Evolutionary conservation across 2,888 invertebrate species (phyloP), one percentile per base, ranked within the genome.

Genomic region (Heliconius charithonia): DNA sequence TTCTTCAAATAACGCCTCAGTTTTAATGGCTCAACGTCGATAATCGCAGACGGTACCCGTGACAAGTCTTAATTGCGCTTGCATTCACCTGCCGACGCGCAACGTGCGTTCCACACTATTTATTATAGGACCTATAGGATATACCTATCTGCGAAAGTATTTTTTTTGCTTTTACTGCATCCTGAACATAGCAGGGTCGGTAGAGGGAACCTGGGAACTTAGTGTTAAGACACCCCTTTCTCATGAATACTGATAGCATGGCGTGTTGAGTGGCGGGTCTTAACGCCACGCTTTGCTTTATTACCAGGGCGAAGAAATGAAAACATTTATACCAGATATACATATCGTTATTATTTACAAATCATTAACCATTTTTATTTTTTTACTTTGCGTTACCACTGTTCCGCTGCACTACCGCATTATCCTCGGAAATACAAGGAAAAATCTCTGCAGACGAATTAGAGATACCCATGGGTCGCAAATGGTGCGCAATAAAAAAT

Each of bases 21-120:
- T 19, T 80, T 80, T 80, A 71, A 59, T 81, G 80, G 84, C 86
- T 83, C 78, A 65, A 82, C 81, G 32, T 25, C 82, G 82, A 81
- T 83, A 83, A 82, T 76, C 77, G 81, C 81, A 82, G 82, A 81
- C 82, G 82, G 81, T 83, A 85, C 83, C 85, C 84, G 86, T 85
- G 87, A 87, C 86, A 87, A 85, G 83, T 86, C 85, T 84, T 87
- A 87, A 88, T 86, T 87, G 86, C 84, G 83, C 83, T 80, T 79
- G 83, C 85, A 83, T 74, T 76, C 87, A 85, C 85, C 86, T 86
- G 87, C 87, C 85, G 73, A 81, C 82, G 78, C 77, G 75, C 80
- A 77, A 51, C 80, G 67, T 72, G 71, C 59, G 73, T 78, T 45
- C 25, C 41, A 37, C 25, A 63, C 63, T 41, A 45, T 74, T 74